A percentile compares a stretch with the other conserved stretches of the same genome.
phyloP scores from a whole-genome alignment of 1,140 invertebrate species.

The Drosophila novamexicana region DNA sequence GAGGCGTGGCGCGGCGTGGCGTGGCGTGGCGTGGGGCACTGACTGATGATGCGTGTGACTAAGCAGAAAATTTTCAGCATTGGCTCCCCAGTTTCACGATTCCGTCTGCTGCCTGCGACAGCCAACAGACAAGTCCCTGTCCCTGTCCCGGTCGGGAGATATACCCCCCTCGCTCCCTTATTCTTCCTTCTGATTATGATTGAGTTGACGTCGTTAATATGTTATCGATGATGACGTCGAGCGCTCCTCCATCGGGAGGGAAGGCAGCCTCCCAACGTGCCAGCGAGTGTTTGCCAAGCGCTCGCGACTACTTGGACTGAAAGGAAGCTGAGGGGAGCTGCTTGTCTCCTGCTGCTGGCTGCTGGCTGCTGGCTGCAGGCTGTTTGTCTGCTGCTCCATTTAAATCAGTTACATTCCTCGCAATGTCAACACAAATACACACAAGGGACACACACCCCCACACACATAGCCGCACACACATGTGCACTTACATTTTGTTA shows the following conservation, averaged over 20 bases:
- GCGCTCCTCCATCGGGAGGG: neutral
- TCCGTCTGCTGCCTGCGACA: neutral
- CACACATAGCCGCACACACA: slow-evolving; percentile 5
- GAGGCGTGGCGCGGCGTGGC: slow-evolving; percentile 25
- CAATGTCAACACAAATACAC: slow-evolving; percentile 44
- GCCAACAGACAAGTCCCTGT: slow-evolving; percentile 14
- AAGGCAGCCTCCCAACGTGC: neutral
- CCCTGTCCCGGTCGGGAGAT: neutral
- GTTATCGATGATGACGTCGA: slow-evolving; percentile 53
- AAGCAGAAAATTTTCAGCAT: slow-evolving; percentile 64
- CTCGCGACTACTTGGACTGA: slow-evolving; percentile 8
- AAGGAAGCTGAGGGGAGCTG: neutral
- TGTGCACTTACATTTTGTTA: slow-evolving; percentile 45
- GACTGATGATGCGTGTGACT: slow-evolving; percentile 72
- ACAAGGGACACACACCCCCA: slow-evolving; percentile 26
- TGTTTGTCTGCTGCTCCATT: slow-evolving; percentile 70
- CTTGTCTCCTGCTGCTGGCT: slow-evolving; percentile 16
- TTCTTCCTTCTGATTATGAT: slow-evolving; percentile 66
- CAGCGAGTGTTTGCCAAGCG: slow-evolving; percentile 16
- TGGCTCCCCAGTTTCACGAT: slow-evolving; percentile 14
- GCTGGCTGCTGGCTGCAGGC: slow-evolving; percentile 31
- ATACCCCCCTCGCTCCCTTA: neutral
- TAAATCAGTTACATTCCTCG: slow-evolving; percentile 69
- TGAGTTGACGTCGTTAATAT: slow-evolving; percentile 74
- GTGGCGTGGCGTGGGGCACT: slow-evolving; percentile 17